A percentile compares a stretch with the other conserved stretches of the same genome.
Conservation (phyloP, 2,888 invertebrate species). For the Sminthurides aquaticus region DNA sequence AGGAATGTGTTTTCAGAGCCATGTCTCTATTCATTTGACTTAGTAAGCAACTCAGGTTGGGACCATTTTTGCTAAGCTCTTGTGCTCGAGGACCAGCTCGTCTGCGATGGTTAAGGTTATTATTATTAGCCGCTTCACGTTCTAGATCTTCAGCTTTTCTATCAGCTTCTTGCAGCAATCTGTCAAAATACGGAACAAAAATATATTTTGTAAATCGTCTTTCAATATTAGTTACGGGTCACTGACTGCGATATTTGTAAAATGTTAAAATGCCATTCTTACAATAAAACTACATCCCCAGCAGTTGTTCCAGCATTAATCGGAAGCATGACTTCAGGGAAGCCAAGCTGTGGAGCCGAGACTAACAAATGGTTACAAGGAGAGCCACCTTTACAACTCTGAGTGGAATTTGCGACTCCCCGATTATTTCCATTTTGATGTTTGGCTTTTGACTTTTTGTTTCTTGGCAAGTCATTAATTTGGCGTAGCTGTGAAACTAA, state of each 20-base stretch:
- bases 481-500: conserved; percentile 59
- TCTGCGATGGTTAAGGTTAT: conserved; percentile 29
- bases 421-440: conserved; percentile 31
- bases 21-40: conserved; percentile 47
- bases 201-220: too few species aligned
- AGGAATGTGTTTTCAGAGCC: conserved; percentile 47
- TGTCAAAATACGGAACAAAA: conserved; percentile 10
- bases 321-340: conserved; percentile 47
- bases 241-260: too few species aligned
- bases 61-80: conserved; percentile 38
- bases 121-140: conserved; percentile 32
- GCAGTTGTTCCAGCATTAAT: conserved; percentile 49
- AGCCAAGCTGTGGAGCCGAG: conserved; percentile 47
- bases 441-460: conserved; percentile 43
- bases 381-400: conserved; percentile 36
- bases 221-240: too few species aligned
- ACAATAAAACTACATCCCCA: conserved; percentile 51
- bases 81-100: conserved; percentile 32
- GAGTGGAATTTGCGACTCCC: conserved; percentile 29
- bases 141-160: conserved; percentile 42
- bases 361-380: conserved; percentile 43
- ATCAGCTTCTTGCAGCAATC: conserved; percentile 41
- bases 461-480: conserved; percentile 50
- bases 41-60: conserved; percentile 47
- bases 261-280: too few species aligned